Conservation (phyloP, 2,888 invertebrate genomes). For the Ophonus ardosiacus region DNA sequence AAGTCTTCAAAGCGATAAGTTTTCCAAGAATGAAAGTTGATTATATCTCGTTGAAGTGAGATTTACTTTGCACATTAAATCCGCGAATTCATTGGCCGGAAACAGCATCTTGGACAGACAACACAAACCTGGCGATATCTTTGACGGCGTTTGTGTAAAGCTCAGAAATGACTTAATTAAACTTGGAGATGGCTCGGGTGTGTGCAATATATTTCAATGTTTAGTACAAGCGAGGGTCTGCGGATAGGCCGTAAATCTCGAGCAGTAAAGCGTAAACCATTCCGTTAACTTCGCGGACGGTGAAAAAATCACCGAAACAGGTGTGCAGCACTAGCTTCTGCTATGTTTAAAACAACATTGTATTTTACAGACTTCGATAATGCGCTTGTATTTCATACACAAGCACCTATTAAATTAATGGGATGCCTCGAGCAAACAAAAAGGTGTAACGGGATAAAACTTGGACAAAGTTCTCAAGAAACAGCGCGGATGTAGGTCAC, state of each 20-base stretch:
- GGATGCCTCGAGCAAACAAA: conserved; percentile 6
- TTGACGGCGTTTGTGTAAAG: conserved; percentile 55
- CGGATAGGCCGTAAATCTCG: conserved; percentile 35
- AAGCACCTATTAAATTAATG: conserved; percentile 44
- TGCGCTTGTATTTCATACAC: conserved; percentile 30
- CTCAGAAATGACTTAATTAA: conserved; percentile 63
- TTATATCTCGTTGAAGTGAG: conserved; percentile 46
- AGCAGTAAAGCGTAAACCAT: conserved; percentile 29
- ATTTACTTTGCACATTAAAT: conserved; percentile 59
- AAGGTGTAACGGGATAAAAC: conserved; percentile 22
- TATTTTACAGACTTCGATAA: conserved; percentile 22
- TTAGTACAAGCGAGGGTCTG: conserved; percentile 39
- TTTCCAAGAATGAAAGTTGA: conserved; percentile 39
- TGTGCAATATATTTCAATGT: conserved; percentile 58
- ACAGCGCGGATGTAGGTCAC: background rate
- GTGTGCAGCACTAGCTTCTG: conserved; percentile 9
- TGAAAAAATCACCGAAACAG: conserved; percentile 34
- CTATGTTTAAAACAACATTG: conserved; percentile 24
- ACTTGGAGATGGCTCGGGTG: conserved; percentile 37
- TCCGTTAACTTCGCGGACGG: conserved; percentile 14
- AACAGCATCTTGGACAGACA: conserved; percentile 45
- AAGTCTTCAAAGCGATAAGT: conserved; percentile 7
- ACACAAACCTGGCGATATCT: conserved; percentile 51
- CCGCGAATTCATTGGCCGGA: conserved; percentile 59
- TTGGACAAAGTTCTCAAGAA: conserved; percentile 23